Evolutionary conservation across 1,140 invertebrate genomes (phyloP).

Genomic region (Uloborus diversus): DNA sequence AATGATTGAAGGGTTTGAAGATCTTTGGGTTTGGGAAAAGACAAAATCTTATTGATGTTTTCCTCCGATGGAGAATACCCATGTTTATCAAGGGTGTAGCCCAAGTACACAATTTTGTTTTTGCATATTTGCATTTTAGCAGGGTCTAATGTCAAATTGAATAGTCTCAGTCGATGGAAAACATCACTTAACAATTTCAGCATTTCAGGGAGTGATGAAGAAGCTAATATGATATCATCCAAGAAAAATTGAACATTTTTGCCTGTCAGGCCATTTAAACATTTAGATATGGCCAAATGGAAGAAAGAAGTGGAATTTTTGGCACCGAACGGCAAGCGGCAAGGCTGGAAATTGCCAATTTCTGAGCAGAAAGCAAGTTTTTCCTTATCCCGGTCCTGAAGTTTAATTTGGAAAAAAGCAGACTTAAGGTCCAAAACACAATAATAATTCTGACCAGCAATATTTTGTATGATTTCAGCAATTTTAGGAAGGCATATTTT

Average conservation of each 20-base stretch:
- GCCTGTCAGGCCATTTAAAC: neutral
- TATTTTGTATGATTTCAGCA: neutral
- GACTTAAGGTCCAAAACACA: neutral
- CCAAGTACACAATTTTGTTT: too few relatives aligned
- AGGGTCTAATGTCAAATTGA: too few relatives aligned
- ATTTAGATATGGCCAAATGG: neutral
- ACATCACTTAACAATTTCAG: too few relatives aligned
- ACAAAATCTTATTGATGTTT: too few relatives aligned
- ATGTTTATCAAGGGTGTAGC: too few relatives aligned
- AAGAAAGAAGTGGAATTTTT: neutral
- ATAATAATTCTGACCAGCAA: neutral
- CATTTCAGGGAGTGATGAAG: too few relatives aligned
- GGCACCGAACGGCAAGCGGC: neutral
- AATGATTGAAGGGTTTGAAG: too few relatives aligned
- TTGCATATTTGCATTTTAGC: too few relatives aligned
- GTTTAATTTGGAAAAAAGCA: neutral
- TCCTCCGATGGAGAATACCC: too few relatives aligned
- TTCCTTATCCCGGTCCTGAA: neutral
- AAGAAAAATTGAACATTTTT: neutral
- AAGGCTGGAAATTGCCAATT: neutral
- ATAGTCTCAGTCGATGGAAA: too few relatives aligned
- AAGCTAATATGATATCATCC: neutral
- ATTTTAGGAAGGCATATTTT: neutral
- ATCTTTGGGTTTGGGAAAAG: too few relatives aligned
- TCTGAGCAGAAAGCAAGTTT: neutral